These are phyloP conservation scores for Eudasyphora cyanicolor DNA, from an alignment of 2,888 invertebrate genomes.

Conservation along the genomic window DNA sequence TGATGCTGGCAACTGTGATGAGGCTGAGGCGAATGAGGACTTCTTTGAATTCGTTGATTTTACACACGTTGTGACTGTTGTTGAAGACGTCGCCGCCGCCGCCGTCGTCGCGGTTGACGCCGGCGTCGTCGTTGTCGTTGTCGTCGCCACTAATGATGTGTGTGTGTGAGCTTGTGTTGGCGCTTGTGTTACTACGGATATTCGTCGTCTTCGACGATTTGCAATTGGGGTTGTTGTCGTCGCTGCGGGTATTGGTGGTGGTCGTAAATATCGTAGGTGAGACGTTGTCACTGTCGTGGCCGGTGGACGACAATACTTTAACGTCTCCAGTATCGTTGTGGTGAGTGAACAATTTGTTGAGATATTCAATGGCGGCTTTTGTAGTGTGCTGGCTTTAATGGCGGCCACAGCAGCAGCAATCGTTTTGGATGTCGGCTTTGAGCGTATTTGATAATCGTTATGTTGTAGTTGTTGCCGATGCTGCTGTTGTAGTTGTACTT, in stretches of 20 bases:
- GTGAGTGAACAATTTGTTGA: constrained; percentile 56
- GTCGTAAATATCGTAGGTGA: constrained; percentile 57
- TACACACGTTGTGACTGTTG: background rate
- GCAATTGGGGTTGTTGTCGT: background rate
- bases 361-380: constrained; percentile 40
- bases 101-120: background rate
- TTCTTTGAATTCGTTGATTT: constrained; percentile 46
- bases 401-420: constrained; percentile 61
- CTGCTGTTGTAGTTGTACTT: constrained; percentile 66
- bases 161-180: background rate
- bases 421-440: constrained; percentile 57
- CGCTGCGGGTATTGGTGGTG: constrained; percentile 30
- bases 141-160: constrained; percentile 22
- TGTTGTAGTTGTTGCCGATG: constrained; percentile 62
- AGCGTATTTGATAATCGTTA: constrained; percentile 66
- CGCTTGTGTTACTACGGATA: constrained; percentile 1
- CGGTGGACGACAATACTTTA: constrained; percentile 60
- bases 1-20: background rate
- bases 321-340: constrained; percentile 66
- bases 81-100: constrained; percentile 18
- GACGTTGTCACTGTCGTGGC: constrained; percentile 43
- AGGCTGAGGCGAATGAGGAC: constrained; percentile 17
- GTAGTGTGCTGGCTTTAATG: constrained; percentile 45
- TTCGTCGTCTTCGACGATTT: no score
- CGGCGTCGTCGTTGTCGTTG: background rate